Evolutionary conservation across 2,888 invertebrate genomes (phyloP), one percentile per base, ranked within the genome.

Genomic region (Acronicta leporina): DNA sequence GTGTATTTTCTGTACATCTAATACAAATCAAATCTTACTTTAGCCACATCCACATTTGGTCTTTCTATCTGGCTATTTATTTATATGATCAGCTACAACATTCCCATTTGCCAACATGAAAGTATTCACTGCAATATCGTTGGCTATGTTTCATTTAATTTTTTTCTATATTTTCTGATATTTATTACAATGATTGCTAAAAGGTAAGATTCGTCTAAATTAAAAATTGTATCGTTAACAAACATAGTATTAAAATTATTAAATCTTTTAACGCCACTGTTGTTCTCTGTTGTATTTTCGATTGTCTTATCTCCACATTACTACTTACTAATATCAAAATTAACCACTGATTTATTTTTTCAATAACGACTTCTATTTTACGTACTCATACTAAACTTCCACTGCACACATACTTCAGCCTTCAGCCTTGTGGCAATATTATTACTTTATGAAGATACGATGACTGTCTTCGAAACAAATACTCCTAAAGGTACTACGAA

Each of bases 321-420:
- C 60, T 57, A 66, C 60, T 66, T 50, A 67, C 62, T 65, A 68
- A 64, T 53, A 35, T 57, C 49, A 45, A 42, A 60, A 49, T 40
- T 53, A 40, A 68, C 58, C 59, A 74, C 60, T 56, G 15, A 63
- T 57, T n/a, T 56, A 61, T 59, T 66, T 59, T 44, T 58, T 44
- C 40, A 61, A 66, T 43, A 50, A 62, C 41, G 16, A 53, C 48
- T 52, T 70, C 20, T 52, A 64, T n/a, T n/a, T n/a, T 20, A 20
- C 20, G 20, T 20, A 53, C 38, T 52, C 55, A 16, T 61, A 68
- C 60, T 84, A 61, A 89, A 87, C 8, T 81, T 72, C 16, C 87
- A 86, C 67, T 84, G 82, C 60, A 79, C 73, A 70, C 59, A 63
- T 68, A 50, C 42, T 64, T 57, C 53, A 48, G 35, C 59, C 68